Evolutionary conservation across 2,113 vertebrate species (phyloP).

Genomic region (Dasyurus viverrinus): DNA sequence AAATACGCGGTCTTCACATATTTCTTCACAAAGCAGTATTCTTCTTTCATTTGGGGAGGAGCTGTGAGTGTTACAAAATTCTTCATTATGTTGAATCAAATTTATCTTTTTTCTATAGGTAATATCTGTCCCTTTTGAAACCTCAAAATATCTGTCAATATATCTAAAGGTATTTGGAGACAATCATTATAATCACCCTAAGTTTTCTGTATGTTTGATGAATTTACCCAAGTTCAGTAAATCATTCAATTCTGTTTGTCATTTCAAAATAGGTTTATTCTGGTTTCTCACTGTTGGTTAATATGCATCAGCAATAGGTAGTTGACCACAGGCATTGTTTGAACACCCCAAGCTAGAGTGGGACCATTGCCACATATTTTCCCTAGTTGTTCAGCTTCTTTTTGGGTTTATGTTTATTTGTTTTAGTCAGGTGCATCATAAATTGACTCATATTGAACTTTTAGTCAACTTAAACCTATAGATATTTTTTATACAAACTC

Average conservation of each 20-base stretch:
- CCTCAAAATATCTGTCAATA: not conserved
- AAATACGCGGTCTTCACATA: too few relatives aligned
- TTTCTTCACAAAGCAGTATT: not conserved
- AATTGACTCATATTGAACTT: not conserved
- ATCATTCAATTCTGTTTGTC: not conserved
- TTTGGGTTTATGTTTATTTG: not conserved
- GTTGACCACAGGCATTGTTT: not conserved
- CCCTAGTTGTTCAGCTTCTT: not conserved
- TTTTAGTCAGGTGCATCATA: not conserved
- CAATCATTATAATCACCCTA: not conserved
- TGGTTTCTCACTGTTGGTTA: not conserved
- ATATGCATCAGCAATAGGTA: not conserved
- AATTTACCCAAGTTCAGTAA: not conserved
- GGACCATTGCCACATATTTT: not conserved
- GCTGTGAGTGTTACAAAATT: not conserved
- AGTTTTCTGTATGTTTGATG: not conserved
- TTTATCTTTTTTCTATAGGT: not conserved
- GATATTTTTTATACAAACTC: not conserved
- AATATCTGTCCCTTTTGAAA: not conserved
- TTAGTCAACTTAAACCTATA: not conserved
- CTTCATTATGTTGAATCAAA: not conserved
- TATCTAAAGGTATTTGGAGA: not conserved
- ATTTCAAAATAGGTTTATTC: not conserved
- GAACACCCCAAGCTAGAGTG: not conserved
- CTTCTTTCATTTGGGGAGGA: not conserved